These are phyloP conservation scores for Poecilus cupreus DNA, from an alignment of 2,888 invertebrate species.

Conservation along the genomic window DNA sequence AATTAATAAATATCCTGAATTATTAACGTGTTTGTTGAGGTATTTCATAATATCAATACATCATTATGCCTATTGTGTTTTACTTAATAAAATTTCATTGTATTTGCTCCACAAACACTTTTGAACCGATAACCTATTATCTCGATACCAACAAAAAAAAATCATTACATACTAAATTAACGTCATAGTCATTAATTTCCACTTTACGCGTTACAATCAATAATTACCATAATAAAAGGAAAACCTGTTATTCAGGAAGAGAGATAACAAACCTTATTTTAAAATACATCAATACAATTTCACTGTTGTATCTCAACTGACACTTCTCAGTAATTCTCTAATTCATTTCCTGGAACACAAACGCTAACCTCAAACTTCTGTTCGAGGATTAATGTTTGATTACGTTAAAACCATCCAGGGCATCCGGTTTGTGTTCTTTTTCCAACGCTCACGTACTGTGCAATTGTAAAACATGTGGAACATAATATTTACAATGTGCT, in stretches of 20 bases:
- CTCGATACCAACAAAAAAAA: too few relatives aligned
- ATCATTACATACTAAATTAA: too few relatives aligned
- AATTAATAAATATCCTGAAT: too few relatives aligned
- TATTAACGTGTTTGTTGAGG: too few relatives aligned
- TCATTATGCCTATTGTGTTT: too few relatives aligned
- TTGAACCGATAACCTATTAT: too few relatives aligned
- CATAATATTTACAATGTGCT: slow-evolving; percentile 22
- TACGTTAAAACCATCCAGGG: slow-evolving; percentile 33
- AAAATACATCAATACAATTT: background rate
- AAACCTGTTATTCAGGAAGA: background rate
- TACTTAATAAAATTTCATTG: too few relatives aligned
- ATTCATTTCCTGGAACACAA: slow-evolving; percentile 28
- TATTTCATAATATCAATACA: too few relatives aligned
- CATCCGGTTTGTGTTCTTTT: slow-evolving; percentile 32
- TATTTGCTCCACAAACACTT: too few relatives aligned
- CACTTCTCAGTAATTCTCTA: slow-evolving; percentile 33
- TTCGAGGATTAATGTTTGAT: slow-evolving; percentile 35
- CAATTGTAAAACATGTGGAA: slow-evolving; percentile 30
- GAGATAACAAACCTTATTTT: background rate
- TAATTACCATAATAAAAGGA: background rate
- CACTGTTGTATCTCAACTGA: background rate
- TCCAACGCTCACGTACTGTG: slow-evolving; percentile 1
- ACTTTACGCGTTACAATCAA: background rate
- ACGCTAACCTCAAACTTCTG: slow-evolving; percentile 15
- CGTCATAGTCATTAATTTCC: background rate